Percentiles rank a stretch among this genome's conserved stretches.
phyloP scores from a whole-genome alignment of 2,888 invertebrate species.

The Lithophane socia region DNA sequence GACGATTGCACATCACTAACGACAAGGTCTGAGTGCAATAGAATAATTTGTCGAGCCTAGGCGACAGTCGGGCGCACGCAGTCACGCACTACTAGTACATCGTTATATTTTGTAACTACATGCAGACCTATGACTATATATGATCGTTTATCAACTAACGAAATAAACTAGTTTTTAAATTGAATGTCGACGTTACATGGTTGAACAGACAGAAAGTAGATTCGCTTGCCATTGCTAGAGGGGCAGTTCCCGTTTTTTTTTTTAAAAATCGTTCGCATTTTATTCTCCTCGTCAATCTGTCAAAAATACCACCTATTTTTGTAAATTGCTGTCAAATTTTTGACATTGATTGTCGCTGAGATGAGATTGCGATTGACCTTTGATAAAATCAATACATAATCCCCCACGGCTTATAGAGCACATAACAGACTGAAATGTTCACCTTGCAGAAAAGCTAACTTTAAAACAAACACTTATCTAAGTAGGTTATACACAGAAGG shows the following conservation, averaged over 20 bases:
- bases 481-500: not conserved
- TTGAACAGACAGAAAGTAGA: not conserved
- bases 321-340: too few relatives aligned
- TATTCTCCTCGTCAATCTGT: too few relatives aligned
- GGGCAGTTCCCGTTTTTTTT: too few relatives aligned
- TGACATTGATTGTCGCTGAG: too few relatives aligned
- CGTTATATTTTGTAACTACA: conserved; percentile 13
- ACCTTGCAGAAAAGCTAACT: not conserved
- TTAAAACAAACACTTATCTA: not conserved
- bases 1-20: conserved; percentile 54
- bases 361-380: too few relatives aligned
- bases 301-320: too few relatives aligned
- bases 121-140: not conserved
- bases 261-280: too few relatives aligned
- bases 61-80: conserved; percentile 62
- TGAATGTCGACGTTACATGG: conserved; percentile 4
- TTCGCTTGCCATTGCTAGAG: too few relatives aligned
- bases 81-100: conserved; percentile 21
- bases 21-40: conserved; percentile 55
- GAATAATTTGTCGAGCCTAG: conserved; percentile 64
- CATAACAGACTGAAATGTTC: too few relatives aligned
- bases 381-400: too few relatives aligned
- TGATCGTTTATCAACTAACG: conserved; percentile 5
- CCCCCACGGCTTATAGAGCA: too few relatives aligned
- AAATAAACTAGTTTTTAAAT: conserved; percentile 11